These are phyloP conservation scores for Ophion ventricosus DNA, from an alignment of 2,888 invertebrate genomes.

Conservation along the genomic window DNA sequence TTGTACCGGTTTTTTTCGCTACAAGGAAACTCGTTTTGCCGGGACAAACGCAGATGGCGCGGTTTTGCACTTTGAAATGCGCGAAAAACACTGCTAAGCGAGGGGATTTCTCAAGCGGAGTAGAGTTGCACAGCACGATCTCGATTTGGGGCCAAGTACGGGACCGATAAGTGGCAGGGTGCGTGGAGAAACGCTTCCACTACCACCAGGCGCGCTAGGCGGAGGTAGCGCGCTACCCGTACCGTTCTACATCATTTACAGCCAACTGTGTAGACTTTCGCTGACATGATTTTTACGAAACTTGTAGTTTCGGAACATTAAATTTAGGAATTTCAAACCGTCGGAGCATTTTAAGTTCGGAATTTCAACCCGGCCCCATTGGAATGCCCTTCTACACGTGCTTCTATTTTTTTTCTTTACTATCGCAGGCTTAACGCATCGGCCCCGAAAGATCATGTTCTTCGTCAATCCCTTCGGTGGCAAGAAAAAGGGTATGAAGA, in stretches of 20 bases:
- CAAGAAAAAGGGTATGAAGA: constrained; percentile 88
- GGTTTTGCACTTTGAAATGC: neutral
- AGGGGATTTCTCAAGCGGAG: constrained; percentile 18
- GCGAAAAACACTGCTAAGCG: constrained; percentile 2
- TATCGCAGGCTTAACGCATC: constrained; percentile 83
- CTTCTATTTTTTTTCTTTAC: neutral
- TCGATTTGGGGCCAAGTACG: no score
- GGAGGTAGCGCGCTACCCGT: no score
- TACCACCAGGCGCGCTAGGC: no score
- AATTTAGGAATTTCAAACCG: no score
- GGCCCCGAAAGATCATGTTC: constrained; percentile 89
- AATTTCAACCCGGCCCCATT: no score
- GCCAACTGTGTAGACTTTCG: no score
- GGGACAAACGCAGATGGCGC: neutral
- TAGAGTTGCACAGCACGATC: neutral
- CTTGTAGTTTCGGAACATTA: no score
- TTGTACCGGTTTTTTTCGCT: constrained; percentile 27
- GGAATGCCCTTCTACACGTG: neutral
- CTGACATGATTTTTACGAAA: no score
- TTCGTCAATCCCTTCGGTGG: constrained; percentile 95
- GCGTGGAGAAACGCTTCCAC: no score
- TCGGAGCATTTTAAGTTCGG: no score
- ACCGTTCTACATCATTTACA: no score
- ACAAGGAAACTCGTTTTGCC: constrained; percentile 42
- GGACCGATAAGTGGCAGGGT: neutral